phyloP scores from a whole-genome alignment of 2,888 invertebrate genomes.

The Epistrophella euchroma region DNA sequence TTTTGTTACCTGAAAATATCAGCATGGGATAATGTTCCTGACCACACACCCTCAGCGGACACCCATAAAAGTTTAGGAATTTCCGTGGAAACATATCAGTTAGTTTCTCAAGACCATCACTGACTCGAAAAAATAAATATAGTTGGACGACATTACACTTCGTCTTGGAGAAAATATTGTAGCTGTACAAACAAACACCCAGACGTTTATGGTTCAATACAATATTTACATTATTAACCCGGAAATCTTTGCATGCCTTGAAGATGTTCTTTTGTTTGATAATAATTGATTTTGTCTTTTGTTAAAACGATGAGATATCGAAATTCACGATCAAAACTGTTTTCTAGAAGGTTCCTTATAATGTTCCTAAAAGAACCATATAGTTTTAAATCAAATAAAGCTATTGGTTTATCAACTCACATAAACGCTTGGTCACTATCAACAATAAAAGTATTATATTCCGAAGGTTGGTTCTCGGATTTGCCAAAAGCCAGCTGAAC shows the following conservation, averaged over 20 bases:
- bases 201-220: slow-evolving; percentile 62
- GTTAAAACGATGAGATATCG: slow-evolving; percentile 13
- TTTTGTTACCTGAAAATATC: slow-evolving; percentile 77
- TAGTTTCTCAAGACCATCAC: slow-evolving; percentile 52
- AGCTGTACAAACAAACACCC: slow-evolving; percentile 70
- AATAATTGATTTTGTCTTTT: neutral
- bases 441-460: neutral
- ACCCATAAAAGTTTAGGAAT: slow-evolving; percentile 76
- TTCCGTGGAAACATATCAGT: slow-evolving; percentile 64
- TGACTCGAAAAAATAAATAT: slow-evolving; percentile 76
- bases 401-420: neutral
- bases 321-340: neutral
- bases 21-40: slow-evolving; percentile 77
- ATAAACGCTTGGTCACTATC: slow-evolving; percentile 5
- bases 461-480: neutral
- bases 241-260: neutral
- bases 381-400: too few species aligned
- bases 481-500: neutral
- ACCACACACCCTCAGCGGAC: slow-evolving; percentile 78
- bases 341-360: neutral
- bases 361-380: neutral
- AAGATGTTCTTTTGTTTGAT: neutral
- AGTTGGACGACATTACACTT: slow-evolving; percentile 72
- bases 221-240: slow-evolving; percentile 78
- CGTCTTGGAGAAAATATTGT: slow-evolving; percentile 39